Evolutionary conservation across 1,140 invertebrate genomes (phyloP).

Genomic region (Listronotus oregonensis): DNA sequence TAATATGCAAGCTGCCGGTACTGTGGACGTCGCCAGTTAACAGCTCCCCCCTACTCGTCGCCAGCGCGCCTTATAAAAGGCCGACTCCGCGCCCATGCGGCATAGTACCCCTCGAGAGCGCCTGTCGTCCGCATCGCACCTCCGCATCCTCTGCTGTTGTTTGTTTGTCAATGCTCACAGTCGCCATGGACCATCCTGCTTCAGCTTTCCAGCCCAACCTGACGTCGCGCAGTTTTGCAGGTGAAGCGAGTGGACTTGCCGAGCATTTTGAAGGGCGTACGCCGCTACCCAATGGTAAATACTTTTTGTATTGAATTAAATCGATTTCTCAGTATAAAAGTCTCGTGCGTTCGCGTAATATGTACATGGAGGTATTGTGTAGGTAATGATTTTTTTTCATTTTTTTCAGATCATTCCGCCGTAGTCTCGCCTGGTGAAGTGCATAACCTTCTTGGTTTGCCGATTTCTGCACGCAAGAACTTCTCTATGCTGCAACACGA

Average conservation of each 20-base stretch:
- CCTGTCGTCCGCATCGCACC: too few relatives aligned
- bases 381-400: too few relatives aligned
- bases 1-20: too few relatives aligned
- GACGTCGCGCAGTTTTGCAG: conserved; percentile 1
- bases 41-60: too few relatives aligned
- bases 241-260: conserved; percentile 1
- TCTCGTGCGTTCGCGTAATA: conserved; percentile 1
- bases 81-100: too few relatives aligned
- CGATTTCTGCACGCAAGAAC: background rate
- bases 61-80: too few relatives aligned
- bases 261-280: conserved; percentile 1
- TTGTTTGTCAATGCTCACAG: conserved; percentile 1
- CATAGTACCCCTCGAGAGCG: too few relatives aligned
- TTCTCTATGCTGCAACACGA: conserved; percentile 3
- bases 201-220: conserved; percentile 1
- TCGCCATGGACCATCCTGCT: conserved; percentile 1
- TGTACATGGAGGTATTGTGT: too few relatives aligned
- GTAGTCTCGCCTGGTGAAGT: too few relatives aligned
- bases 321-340: conserved; percentile 1
- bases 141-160: too few relatives aligned
- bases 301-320: conserved; percentile 1
- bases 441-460: background rate
- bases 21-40: too few relatives aligned
- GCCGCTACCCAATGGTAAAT: conserved; percentile 1
- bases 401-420: too few relatives aligned